Evolutionary conservation across 2,113 vertebrate species (phyloP).

Genomic region (Pterocles gutturalis): DNA sequence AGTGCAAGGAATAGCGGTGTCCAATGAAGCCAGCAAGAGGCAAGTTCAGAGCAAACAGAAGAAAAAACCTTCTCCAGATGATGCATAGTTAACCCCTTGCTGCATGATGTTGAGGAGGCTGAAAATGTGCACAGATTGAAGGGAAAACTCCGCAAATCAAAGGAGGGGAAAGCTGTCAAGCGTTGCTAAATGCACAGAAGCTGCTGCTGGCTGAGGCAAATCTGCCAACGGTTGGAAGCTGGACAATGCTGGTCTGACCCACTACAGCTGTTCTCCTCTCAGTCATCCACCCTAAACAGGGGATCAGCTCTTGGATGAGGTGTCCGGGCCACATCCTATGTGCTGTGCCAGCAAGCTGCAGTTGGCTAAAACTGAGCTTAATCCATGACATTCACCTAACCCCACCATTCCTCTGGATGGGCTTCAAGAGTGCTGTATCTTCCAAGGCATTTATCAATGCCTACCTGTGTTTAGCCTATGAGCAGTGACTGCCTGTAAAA

Average conservation of each 20-base stretch:
- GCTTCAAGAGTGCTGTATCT: neutral
- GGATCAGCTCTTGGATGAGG: neutral
- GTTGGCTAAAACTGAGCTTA: neutral
- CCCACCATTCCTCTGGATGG: neutral
- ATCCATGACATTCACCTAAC: neutral
- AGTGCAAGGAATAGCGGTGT: neutral
- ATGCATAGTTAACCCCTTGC: neutral
- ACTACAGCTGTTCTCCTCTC: neutral
- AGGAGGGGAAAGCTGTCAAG: neutral
- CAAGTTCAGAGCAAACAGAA: neutral
- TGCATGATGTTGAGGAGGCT: neutral
- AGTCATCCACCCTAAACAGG: neutral
- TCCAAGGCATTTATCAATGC: neutral
- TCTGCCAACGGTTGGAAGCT: neutral
- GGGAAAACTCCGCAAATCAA: accelerated
- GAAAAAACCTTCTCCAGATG: neutral
- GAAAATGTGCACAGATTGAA: neutral
- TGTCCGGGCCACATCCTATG: neutral
- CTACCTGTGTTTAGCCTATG: neutral
- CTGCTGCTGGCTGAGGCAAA: neutral
- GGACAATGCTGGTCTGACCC: neutral
- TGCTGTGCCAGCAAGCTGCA: neutral
- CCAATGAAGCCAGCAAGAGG: neutral
- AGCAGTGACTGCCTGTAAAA: neutral
- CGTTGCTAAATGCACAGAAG: neutral